A percentile compares a stretch with the other conserved stretches of the same genome.
phyloP scores from a whole-genome alignment of 2,797 vertebrate species.

The Epinephelus coioides region DNA sequence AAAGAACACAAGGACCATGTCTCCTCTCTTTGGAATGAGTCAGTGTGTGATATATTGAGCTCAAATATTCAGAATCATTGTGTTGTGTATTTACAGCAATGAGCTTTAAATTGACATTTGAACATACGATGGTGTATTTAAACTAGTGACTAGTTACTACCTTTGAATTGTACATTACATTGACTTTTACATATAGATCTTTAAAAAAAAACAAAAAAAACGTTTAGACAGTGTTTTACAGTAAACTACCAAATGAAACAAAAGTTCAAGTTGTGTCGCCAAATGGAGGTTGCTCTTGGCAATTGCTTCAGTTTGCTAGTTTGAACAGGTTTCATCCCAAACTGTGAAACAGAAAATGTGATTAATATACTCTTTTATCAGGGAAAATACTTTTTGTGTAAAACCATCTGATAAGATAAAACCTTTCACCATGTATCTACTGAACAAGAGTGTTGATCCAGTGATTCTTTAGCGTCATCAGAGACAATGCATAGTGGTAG shows the following conservation, averaged over 20 bases:
- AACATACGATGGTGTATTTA: conserved; percentile 12
- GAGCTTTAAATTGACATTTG: conserved; percentile 27
- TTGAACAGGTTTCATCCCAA: background rate
- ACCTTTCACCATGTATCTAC: background rate
- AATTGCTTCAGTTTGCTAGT: background rate
- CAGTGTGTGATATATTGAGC: conserved; percentile 36
- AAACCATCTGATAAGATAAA: background rate
- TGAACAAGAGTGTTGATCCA: background rate
- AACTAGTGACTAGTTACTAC: conserved; percentile 19
- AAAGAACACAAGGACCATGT: conserved; percentile 61
- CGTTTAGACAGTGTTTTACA: background rate
- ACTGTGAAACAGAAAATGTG: background rate
- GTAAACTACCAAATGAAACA: conserved; percentile 2
- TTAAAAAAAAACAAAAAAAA: background rate
- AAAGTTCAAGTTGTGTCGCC: background rate
- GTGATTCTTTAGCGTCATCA: background rate
- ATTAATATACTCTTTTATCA: background rate
- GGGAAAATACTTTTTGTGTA: conserved; percentile 14
- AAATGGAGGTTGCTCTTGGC: background rate
- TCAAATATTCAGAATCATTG: conserved; percentile 38
- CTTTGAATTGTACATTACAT: conserved; percentile 30
- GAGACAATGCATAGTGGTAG: background rate
- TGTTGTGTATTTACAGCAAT: conserved; percentile 67
- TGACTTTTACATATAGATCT: conserved; percentile 2
- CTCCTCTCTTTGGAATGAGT: conserved; percentile 65